Conservation (phyloP, 2,797 vertebrate genomes). For the Neostethus bicornis region DNA sequence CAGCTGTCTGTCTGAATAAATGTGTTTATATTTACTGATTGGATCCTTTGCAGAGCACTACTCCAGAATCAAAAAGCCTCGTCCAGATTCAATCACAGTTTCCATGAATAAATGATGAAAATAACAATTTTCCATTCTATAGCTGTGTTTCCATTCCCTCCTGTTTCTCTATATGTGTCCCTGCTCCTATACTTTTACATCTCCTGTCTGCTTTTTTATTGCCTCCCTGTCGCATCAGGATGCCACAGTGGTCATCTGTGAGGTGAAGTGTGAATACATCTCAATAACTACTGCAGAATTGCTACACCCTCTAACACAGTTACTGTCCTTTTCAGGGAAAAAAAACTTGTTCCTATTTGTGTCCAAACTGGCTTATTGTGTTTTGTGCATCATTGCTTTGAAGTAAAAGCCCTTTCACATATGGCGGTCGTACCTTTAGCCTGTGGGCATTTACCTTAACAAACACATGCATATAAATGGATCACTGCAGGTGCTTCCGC, state of each 20-base stretch:
- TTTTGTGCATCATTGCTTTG: constrained; percentile 58
- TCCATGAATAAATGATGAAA: constrained; percentile 76
- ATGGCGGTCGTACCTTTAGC: constrained; percentile 35
- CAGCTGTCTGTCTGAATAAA: constrained; percentile 29
- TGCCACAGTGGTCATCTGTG: constrained; percentile 58
- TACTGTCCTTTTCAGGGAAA: constrained; percentile 23
- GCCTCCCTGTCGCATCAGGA: constrained; percentile 30
- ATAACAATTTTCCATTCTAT: constrained; percentile 50
- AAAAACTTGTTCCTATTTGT: constrained; percentile 47
- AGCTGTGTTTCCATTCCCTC: constrained; percentile 45
- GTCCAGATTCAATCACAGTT: constrained; percentile 63
- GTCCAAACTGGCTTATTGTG: constrained; percentile 32
- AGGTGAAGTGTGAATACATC: constrained; percentile 66
- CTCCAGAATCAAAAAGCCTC: constrained; percentile 41
- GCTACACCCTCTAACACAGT: constrained; percentile 41
- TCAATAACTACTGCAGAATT: constrained; percentile 55
- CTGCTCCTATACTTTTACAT: constrained; percentile 37
- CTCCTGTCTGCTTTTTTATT: constrained; percentile 41
- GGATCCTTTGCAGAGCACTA: constrained; percentile 30
- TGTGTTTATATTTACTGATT: constrained; percentile 14
- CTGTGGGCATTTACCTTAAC: constrained; percentile 30
- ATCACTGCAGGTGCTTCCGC: constrained; percentile 15
- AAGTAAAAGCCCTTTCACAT: constrained; percentile 35
- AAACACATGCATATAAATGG: constrained; percentile 32
- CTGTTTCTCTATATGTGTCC: constrained; percentile 25